Percentiles rank a stretch among this genome's conserved stretches.
Conservation (phyloP, 2,888 invertebrate species). For the Spicauda simplicius region DNA sequence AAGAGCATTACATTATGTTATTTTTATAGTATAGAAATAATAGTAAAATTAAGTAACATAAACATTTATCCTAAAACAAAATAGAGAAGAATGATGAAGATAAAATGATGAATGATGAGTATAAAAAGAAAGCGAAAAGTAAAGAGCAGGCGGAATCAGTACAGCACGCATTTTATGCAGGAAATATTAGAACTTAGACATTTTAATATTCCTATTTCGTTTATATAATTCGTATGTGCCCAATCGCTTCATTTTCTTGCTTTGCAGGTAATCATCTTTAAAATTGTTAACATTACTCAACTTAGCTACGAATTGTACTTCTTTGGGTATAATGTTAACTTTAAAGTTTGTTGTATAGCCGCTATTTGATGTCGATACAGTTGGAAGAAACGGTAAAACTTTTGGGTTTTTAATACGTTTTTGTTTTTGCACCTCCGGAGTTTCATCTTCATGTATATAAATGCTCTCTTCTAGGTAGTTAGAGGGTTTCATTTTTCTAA, state of each 20-base stretch:
- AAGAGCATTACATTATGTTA: not conserved
- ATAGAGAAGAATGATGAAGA: constrained; percentile 10
- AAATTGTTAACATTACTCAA: constrained; percentile 59
- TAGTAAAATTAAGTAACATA: constrained; percentile 6
- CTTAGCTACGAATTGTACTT: constrained; percentile 67
- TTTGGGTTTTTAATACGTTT: constrained; percentile 61
- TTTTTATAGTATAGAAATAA: not conserved
- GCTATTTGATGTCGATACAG: constrained; percentile 64
- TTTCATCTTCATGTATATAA: constrained; percentile 60
- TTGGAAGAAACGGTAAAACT: constrained; percentile 71
- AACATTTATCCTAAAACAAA: constrained; percentile 3
- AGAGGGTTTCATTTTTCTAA: constrained; percentile 68
- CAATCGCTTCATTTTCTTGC: constrained; percentile 64
- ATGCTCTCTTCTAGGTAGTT: constrained; percentile 75
- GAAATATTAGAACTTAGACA: constrained; percentile 67
- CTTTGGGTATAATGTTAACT: constrained; percentile 65
- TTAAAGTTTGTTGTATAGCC: constrained; percentile 76
- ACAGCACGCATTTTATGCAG: not conserved
- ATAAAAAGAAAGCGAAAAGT: constrained; percentile 11
- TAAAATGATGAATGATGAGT: constrained; percentile 4
- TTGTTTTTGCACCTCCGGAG: constrained; percentile 48
- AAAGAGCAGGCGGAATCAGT: constrained; percentile 14
- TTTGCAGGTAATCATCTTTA: constrained; percentile 62
- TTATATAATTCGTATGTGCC: constrained; percentile 69
- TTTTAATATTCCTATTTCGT: constrained; percentile 62